Base-by-base conservation (phyloP, 2,113 vertebrate species). In the Corythornis vintsioides region DNA sequence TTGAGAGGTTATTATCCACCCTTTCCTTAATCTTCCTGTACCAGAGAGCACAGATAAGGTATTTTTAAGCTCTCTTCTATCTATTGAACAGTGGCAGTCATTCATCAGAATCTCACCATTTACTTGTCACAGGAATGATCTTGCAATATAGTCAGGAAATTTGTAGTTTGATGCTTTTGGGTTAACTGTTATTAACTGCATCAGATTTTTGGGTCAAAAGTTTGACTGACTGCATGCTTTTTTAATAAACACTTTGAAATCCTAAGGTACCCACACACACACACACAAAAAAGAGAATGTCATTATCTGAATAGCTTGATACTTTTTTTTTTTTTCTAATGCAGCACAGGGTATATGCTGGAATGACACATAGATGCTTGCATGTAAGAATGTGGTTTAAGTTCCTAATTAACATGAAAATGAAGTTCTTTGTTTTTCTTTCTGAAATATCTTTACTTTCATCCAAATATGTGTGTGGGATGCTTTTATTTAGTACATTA, bases 141-240 rank as follows among this genome's bases (percentile, higher is more conserved):
- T 90, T 92, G 48, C 60, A 72, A 55, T 74, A 67, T 56, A 88
- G 86, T 52, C 74, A 83, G 63, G 69, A 93, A 93, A 88, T 90
- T 81, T 45, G 73, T 48, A 56, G 69, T 60, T 71, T 25, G 63
- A 66, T 96, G 56, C 66, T 91, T 73, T 79, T 75, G 69, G 72
- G 61, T 92, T 95, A 93, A 92, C 48, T 97, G 95, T 86, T 91
- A 96, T 95, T 84, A 94, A 90, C 29, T 79, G 15, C 47, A n/a
- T 59, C 16, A 77, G 73, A 77, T 50, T 67, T 38, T 63, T 69
- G 52, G 93, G 85, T 90, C 93, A 96, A 53, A 96, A 93, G 76
- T 95, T 93, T 95, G 71, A 70, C 28, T 88, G 83, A 47, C 19
- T 81, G 42, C 48, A n/a, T 88, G 66, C 26, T 72, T 43, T 69